Conservation (phyloP, 2,888 invertebrate genomes). For the Selenia dentaria region DNA sequence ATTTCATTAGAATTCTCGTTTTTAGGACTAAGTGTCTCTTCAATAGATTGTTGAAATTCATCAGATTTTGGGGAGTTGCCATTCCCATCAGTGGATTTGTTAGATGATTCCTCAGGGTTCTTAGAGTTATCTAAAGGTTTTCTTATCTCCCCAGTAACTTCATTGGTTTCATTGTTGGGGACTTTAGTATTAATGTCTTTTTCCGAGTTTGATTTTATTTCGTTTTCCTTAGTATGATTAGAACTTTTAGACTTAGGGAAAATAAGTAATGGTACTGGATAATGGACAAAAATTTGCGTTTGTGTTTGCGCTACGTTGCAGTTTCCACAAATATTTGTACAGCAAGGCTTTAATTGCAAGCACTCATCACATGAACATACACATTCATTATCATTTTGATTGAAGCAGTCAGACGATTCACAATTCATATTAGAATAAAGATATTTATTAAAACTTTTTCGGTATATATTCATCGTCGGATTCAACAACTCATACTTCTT, state of each 20-base stretch:
- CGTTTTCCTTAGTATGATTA: background rate
- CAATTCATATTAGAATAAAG: background rate
- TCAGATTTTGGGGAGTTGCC: too few relatives aligned
- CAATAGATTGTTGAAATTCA: too few relatives aligned
- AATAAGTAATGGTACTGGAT: slow-evolving; percentile 2
- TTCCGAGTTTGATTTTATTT: background rate
- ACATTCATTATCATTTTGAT: background rate
- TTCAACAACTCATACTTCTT: background rate
- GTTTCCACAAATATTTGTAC: background rate
- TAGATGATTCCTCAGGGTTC: background rate
- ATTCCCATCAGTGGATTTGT: background rate
- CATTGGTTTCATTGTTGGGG: background rate
- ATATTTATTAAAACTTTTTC: background rate
- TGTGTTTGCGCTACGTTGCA: background rate
- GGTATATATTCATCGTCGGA: background rate
- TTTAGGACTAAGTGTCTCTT: background rate
- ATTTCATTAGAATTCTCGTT: background rate
- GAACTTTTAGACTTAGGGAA: background rate
- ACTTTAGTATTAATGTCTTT: background rate
- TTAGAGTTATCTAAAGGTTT: background rate
- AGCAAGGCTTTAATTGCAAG: background rate
- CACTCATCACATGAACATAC: background rate
- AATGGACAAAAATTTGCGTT: background rate
- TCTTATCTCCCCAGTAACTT: background rate
- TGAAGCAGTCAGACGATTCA: background rate